These are phyloP conservation scores for Lasioglossum leucozonium DNA, from an alignment of 2,888 invertebrate genomes.

Conservation along the genomic window DNA sequence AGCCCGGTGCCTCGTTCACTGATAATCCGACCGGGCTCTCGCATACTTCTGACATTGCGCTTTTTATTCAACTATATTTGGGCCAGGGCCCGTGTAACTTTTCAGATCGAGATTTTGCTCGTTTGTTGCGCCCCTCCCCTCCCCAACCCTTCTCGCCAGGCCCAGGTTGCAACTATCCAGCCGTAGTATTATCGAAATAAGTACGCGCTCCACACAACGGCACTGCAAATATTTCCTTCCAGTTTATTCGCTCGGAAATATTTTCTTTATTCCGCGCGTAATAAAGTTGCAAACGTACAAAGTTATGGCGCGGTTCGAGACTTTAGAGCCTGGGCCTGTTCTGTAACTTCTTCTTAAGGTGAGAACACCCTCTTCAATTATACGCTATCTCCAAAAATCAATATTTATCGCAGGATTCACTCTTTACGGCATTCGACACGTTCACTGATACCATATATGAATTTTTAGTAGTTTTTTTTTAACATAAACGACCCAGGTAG, in stretches of 20 bases:
- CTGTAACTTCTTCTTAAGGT: background rate
- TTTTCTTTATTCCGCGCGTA: background rate
- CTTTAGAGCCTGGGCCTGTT: background rate
- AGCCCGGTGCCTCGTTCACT: background rate
- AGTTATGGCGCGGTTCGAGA: background rate
- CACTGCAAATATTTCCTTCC: background rate
- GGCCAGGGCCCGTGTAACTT: background rate
- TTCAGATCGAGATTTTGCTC: background rate
- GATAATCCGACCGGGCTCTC: constrained; percentile 35
- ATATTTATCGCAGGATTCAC: background rate
- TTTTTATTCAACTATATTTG: constrained; percentile 23
- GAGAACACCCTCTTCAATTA: background rate
- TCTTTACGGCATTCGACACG: background rate
- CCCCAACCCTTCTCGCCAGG: too few species aligned
- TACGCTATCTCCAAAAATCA: background rate
- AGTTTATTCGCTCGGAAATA: background rate
- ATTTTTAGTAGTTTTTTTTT: too few species aligned
- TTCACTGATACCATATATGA: too few species aligned
- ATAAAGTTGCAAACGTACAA: background rate
- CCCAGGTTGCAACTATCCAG: background rate
- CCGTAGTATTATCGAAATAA: constrained; percentile 4
- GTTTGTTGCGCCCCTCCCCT: background rate
- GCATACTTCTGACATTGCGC: constrained; percentile 14
- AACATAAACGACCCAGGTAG: too few species aligned
- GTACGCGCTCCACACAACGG: background rate